Evolutionary conservation across 1,140 invertebrate species (phyloP), one percentile per base, ranked within the genome.

Genomic region (Bombus breviceps): DNA sequence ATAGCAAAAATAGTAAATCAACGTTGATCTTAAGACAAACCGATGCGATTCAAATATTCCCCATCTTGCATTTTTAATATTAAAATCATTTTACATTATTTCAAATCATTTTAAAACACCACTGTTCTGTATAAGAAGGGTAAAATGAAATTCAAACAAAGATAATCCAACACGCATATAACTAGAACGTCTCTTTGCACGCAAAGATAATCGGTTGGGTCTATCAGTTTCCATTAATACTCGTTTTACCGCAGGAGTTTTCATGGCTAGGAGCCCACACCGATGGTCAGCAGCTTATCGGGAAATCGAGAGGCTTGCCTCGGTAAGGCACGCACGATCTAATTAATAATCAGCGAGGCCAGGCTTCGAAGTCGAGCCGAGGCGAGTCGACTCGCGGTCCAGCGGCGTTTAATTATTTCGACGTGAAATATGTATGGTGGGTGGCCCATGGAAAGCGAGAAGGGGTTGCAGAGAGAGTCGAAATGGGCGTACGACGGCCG

Each of bases 351-450:
- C 92, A 90, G 76, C 37, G 47, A 69, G 82, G 74, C 80, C 53
- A 59, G 72, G 75, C 83, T n/a, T 86, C 83, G 83, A 83, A 62
- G 81, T 88, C 86, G 78, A 90, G 78, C 79, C 88, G 88, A 62
- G 84, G 85, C 86, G 78, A 90, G 78, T 82, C 88, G 88, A 88
- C 89, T 93, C 91, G 85, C 80, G 91, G 92, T 91, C 92, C 93
- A 90, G 90, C 91, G 88, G 78, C 89, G 93, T 93, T 94, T 94
- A 93, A 94, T 94, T 93, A 93, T 93, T 93, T 92, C 92, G 86
- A 90, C 85, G 92, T 93, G 91, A 94, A 94, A 93, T 93, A 93
- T 94, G 93, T 91, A 94, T 92, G 85, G 90, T 83, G 89, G 86
- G 89, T 84, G 64, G 85, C 73, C 62, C 43, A 68, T 77, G 76